Base-by-base conservation (phyloP, 2,888 invertebrate genomes). In the Tortrix viridana region DNA sequence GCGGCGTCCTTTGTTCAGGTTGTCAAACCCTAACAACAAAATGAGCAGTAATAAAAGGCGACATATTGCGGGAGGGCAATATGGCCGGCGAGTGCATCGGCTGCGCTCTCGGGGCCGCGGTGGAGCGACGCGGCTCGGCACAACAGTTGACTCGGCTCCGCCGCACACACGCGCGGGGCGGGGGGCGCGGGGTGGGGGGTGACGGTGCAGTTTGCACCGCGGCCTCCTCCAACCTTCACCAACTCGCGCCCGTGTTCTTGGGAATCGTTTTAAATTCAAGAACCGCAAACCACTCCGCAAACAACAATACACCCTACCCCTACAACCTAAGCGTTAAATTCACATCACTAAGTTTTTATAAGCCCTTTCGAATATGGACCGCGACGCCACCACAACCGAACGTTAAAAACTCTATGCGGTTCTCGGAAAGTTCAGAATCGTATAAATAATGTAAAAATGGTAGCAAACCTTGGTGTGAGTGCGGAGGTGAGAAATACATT, bases 401-500 rank as follows among this genome's bases (percentile, higher is more conserved):
- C 79, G 88, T 83, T 88, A 81, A 75, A 82, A 82, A 83, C 88
- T 81, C 77, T 89, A 83, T 68, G 50, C 32, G 60, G 7, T 71
- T 43, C 69, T 37, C 52, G 54, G 73, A 89, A 82, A 86, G 90
- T 84, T 82, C 79, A 87, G 73, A 87, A 80, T 88, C 77, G 81
- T 73, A 76, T 82, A 78, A 79, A 80, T 81, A 77, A 80, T 83
- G 68, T 73, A 81, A 78, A 84, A 86, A 84, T 86, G 82, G 83
- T 83, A 84, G 81, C 80, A 72, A 80, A 79, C 81, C 79, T 85
- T 86, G 86, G 89, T 90, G 89, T 91, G 92, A 88, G 92, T 90
- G 90, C 89, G 89, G 90, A 92, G 92, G 92, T 92, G 92, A 92
- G 92, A 92, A 92, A 92, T 92, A 92, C 92, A 92, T 92, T 92